phyloP scores from a whole-genome alignment of 2,888 invertebrate genomes.

The Coenonympha arcania region DNA sequence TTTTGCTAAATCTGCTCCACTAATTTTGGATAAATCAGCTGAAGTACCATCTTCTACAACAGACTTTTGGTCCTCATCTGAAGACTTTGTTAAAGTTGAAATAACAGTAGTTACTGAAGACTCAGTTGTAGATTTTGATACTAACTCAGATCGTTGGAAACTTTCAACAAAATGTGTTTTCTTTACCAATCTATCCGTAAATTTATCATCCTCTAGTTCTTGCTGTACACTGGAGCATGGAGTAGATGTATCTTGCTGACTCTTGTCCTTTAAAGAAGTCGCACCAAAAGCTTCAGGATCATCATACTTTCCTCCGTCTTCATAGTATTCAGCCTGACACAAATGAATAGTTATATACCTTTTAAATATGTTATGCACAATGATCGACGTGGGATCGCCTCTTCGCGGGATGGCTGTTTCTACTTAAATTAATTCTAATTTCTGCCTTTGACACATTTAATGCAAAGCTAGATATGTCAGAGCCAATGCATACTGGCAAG shows the following conservation, averaged over 20 bases:
- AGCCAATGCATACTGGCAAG: no score
- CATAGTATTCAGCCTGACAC: constrained; percentile 56
- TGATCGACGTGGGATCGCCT: no score
- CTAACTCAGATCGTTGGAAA: constrained; percentile 49
- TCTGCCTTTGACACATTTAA: no score
- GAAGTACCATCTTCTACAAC: constrained; percentile 65
- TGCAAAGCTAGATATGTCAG: no score
- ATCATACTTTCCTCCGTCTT: constrained; percentile 49
- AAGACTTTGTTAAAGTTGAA: constrained; percentile 64
- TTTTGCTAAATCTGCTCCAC: constrained; percentile 63
- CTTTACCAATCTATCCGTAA: constrained; percentile 39
- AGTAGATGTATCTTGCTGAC: constrained; percentile 32
- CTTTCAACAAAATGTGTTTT: constrained; percentile 53
- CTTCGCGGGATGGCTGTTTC: no score
- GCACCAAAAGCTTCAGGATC: constrained; percentile 34
- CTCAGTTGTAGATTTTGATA: constrained; percentile 68
- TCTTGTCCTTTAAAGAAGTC: constrained; percentile 21
- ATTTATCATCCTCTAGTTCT: constrained; percentile 38
- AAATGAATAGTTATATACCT: background rate
- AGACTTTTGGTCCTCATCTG: constrained; percentile 65
- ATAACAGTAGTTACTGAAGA: constrained; percentile 67
- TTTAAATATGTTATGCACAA: no score
- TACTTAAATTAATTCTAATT: no score
- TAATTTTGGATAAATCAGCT: constrained; percentile 65
- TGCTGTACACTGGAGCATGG: constrained; percentile 36